Base-by-base conservation (phyloP, 2,797 vertebrate species). In the Dermochelys coriacea region DNA sequence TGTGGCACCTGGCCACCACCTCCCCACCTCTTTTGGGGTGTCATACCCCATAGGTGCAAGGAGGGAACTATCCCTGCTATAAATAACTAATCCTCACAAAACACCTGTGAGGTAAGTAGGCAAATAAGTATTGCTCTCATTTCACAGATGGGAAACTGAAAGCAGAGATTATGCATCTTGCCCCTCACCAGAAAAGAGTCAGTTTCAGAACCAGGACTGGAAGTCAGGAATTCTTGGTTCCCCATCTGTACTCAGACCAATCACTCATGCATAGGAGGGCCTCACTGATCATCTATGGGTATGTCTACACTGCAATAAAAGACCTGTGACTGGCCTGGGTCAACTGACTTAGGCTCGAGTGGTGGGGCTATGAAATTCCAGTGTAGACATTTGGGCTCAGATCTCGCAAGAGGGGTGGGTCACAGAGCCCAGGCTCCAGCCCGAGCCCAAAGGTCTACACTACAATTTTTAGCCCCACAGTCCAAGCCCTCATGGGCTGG, bases 161-260 rank as follows among this genome's bases (percentile, higher is more conserved):
- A 79, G 77, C 49, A 49, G 47, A 14, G 5, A 8, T 41, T 27
- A 25, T 6, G 21, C 11, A 27, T 45, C 71, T 74, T 74, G 41
- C 41, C 0, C 7, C 54, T 91, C 50, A 0, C 4, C 64, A 90
- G 84, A 5, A n/a, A 34, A 90, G 80, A 4, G 0, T 1, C 1
- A 0, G 83, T 81, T 87, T 85, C n/a, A 2, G 1, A 14, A 1
- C 4, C 50, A 9, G 54, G 59, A 77, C 64, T 37, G 55, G 1
- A 23, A 54, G 64, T 71, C 1, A 3, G 2, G 71, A 89, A 68
- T 0, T 18, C 61, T 23, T 47, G 59, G n/a, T 50, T 93, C 52
- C 82, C 10, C 12, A 1, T 10, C 16, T 16, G 41, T 21, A 8
- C 27, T 31, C 2, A 4, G 18, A 29, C 16, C 27, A 12, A 37